Evolutionary conservation across 2,888 invertebrate species (phyloP).

Genomic region (Ochropacha duplaris): DNA sequence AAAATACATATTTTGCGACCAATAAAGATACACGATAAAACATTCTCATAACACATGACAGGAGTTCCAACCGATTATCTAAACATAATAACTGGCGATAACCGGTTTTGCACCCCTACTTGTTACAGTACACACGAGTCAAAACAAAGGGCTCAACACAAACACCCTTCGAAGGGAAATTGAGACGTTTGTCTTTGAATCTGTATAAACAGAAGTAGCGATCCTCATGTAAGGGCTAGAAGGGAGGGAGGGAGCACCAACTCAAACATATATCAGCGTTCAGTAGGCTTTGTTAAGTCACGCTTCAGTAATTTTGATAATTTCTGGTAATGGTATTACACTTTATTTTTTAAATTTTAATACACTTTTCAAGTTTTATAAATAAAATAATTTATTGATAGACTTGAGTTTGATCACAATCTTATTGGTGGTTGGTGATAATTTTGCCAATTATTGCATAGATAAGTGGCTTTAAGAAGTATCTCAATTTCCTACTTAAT

Average conservation of each 20-base stretch:
- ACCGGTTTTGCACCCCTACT: conserved; percentile 21
- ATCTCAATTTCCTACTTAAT: too few relatives aligned
- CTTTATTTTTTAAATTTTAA: too few relatives aligned
- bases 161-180: conserved; percentile 38
- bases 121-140: conserved; percentile 33
- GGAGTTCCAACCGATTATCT: conserved; percentile 20
- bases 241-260: not conserved
- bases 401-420: too few relatives aligned
- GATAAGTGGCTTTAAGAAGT: too few relatives aligned
- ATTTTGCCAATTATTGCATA: too few relatives aligned
- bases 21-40: not conserved
- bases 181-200: conserved; percentile 62
- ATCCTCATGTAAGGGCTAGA: not conserved
- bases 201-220: conserved; percentile 35
- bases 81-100: conserved; percentile 29
- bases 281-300: not conserved
- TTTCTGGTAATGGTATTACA: too few relatives aligned
- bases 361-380: too few relatives aligned
- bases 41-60: not conserved
- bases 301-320: not conserved
- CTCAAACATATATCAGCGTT: conserved; percentile 6
- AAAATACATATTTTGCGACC: too few relatives aligned
- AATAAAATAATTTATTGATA: too few relatives aligned
- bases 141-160: conserved; percentile 33
- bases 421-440: too few relatives aligned